phyloP scores from a whole-genome alignment of 1,140 invertebrate genomes.

The Drosophila nigrodunni region DNA sequence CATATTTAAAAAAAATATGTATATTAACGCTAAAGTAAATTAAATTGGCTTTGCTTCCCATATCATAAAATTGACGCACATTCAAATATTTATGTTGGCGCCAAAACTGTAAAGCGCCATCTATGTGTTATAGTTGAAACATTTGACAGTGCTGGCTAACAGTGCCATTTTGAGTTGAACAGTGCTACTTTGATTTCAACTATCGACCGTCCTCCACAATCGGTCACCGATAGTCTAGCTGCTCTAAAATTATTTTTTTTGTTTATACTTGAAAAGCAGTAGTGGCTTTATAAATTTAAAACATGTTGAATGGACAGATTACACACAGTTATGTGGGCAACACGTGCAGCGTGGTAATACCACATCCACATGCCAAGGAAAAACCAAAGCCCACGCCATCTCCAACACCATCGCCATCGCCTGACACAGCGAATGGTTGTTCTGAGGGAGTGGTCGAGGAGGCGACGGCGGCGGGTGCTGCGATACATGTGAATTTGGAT shows the following conservation, averaged over 20 bases:
- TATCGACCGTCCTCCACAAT: constrained; percentile 40
- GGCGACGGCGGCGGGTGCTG: constrained; percentile 21
- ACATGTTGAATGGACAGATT: constrained; percentile 73
- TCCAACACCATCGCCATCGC: constrained; percentile 45
- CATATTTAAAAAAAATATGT: neutral
- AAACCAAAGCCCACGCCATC: constrained; percentile 54
- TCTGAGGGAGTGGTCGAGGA: constrained; percentile 14
- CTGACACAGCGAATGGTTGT: constrained; percentile 25
- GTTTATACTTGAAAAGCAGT: constrained; percentile 53
- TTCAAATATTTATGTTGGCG: constrained; percentile 18
- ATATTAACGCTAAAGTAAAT: neutral
- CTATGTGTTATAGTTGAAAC: neutral
- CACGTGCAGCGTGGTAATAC: constrained; percentile 68
- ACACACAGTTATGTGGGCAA: constrained; percentile 71
- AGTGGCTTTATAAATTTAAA: constrained; percentile 52
- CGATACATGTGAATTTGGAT: constrained; percentile 60
- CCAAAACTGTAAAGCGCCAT: constrained; percentile 22
- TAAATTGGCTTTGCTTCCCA: neutral
- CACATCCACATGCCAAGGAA: constrained; percentile 56
- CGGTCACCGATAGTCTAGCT: constrained; percentile 34
- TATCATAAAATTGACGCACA: neutral
- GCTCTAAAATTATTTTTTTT: constrained; percentile 44
- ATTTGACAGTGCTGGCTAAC: constrained; percentile 14
- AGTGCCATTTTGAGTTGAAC: neutral
- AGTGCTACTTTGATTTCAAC: neutral